Percentiles rank a stretch among this genome's conserved stretches.
Conservation (phyloP, 2,888 invertebrate species). For the Macrophya alboannulata region DNA sequence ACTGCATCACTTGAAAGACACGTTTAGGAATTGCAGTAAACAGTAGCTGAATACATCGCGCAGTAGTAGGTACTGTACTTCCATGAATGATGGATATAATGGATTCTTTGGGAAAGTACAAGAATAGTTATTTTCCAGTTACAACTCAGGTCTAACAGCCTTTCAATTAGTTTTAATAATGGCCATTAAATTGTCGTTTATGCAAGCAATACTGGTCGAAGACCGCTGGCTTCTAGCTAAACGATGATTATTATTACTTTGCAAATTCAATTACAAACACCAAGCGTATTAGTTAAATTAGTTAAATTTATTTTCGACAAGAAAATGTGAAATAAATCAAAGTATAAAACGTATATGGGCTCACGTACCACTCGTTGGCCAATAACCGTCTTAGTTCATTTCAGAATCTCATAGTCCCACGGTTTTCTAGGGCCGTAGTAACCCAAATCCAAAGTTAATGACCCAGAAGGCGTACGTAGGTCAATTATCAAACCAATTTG, state of each 20-base stretch:
- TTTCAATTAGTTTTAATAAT: slow-evolving; percentile 54
- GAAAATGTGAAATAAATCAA: not conserved
- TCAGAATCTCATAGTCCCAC: slow-evolving; percentile 30
- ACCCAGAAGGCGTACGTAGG: slow-evolving; percentile 50
- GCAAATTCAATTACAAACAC: slow-evolving; percentile 28
- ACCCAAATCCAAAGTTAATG: slow-evolving; percentile 53
- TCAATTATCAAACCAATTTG: slow-evolving; percentile 54
- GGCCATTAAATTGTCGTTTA: slow-evolving; percentile 48
- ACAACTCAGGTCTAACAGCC: slow-evolving; percentile 33
- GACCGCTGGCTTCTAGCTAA: slow-evolving; percentile 30
- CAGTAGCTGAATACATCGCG: slow-evolving; percentile 20
- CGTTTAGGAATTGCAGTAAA: not conserved
- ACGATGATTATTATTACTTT: slow-evolving; percentile 35
- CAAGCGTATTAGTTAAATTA: not conserved
- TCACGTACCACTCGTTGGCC: not conserved
- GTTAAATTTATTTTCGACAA: not conserved
- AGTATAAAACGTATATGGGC: not conserved
- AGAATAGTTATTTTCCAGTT: slow-evolving; percentile 47
- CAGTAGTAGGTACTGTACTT: slow-evolving; percentile 28
- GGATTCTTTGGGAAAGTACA: slow-evolving; percentile 50
- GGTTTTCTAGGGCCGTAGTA: slow-evolving; percentile 49
- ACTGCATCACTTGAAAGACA: not conserved
- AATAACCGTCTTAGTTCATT: slow-evolving; percentile 19
- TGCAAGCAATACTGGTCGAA: slow-evolving; percentile 19
- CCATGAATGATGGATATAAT: slow-evolving; percentile 34